Evolutionary conservation across 2,888 invertebrate genomes (phyloP).

Genomic region (Busseola fusca): DNA sequence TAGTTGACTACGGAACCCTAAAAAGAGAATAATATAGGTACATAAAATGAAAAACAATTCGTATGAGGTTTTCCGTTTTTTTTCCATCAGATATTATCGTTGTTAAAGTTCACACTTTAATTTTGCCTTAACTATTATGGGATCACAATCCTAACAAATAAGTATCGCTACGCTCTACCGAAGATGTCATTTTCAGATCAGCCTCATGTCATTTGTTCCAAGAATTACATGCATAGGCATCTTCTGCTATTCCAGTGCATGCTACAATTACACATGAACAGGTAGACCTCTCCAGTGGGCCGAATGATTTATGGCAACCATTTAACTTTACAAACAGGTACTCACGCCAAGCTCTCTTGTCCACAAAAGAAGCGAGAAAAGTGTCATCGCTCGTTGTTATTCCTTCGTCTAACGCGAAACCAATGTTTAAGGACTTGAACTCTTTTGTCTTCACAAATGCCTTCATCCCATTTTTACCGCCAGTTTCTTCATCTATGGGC

Average conservation of each 20-base stretch:
- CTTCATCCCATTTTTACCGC: conserved; percentile 93
- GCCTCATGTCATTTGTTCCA: neutral
- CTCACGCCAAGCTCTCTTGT: conserved; percentile 94
- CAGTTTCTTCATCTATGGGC: conserved; percentile 93
- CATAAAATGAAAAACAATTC: neutral
- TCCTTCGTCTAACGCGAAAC: conserved; percentile 96
- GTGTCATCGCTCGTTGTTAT: conserved; percentile 88
- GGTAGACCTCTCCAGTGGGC: neutral
- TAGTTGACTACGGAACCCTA: too few relatives aligned
- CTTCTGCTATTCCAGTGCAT: neutral
- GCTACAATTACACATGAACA: neutral
- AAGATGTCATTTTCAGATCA: neutral
- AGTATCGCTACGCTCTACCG: neutral
- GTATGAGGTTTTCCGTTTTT: neutral
- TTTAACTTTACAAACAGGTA: conserved; percentile 55
- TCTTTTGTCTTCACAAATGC: conserved; percentile 91
- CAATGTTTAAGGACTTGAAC: conserved; percentile 93
- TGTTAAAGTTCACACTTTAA: neutral
- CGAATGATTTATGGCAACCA: neutral
- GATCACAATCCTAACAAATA: neutral
- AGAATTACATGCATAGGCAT: neutral
- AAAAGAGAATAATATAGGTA: neutral
- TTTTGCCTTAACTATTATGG: neutral
- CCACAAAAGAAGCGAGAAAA: conserved; percentile 90
- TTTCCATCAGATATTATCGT: neutral